Conservation (phyloP, 1,140 invertebrate genomes). For the Drosophila athabasca region DNA sequence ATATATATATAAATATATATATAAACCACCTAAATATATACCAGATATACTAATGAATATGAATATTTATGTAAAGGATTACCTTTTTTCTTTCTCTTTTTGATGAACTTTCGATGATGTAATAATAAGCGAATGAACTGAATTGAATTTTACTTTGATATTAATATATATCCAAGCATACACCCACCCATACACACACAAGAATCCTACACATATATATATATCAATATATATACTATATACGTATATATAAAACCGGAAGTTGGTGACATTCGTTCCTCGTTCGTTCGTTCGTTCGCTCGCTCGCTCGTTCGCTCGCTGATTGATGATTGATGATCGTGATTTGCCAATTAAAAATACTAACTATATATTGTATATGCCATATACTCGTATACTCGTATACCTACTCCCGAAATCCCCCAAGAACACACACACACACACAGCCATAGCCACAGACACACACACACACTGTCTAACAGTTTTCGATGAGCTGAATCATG, state of each 20-base stretch:
- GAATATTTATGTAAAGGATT: slow-evolving; percentile 63
- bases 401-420: slow-evolving; percentile 15
- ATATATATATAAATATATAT: slow-evolving; percentile 57
- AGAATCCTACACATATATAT: slow-evolving; percentile 36
- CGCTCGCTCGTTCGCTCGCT: slow-evolving; percentile 66
- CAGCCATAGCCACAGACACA: slow-evolving; percentile 11
- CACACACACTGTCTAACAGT: slow-evolving; percentile 33
- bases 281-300: slow-evolving; percentile 56
- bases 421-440: slow-evolving; percentile 9
- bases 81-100: slow-evolving; percentile 66
- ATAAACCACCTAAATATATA: slow-evolving; percentile 44
- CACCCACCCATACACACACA: slow-evolving; percentile 27
- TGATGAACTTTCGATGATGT: slow-evolving; percentile 79
- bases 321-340: slow-evolving; percentile 79
- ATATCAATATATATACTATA: slow-evolving; percentile 33
- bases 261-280: slow-evolving; percentile 70
- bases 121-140: slow-evolving; percentile 79
- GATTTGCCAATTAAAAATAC: slow-evolving; percentile 74
- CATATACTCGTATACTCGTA: slow-evolving; percentile 38
- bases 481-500: slow-evolving; percentile 74
- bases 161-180: slow-evolving; percentile 55
- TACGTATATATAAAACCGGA: slow-evolving; percentile 52
- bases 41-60: slow-evolving; percentile 70
- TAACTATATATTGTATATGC: slow-evolving; percentile 52
- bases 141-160: slow-evolving; percentile 80